Base-by-base conservation (phyloP, 1,140 invertebrate species). In the Drosophila parvula region DNA sequence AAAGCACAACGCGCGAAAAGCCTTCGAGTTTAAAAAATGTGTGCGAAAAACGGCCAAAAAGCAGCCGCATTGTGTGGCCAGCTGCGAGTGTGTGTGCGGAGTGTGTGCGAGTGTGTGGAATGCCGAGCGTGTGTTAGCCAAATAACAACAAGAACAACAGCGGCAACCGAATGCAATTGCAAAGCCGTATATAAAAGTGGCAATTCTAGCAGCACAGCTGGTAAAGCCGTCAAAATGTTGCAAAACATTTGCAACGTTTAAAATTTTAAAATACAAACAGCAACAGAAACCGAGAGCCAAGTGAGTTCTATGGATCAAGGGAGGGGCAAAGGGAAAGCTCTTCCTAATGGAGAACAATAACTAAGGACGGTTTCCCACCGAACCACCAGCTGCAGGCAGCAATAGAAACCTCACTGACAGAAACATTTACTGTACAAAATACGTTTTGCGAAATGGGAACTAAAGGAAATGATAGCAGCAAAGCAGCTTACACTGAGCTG, bases 221-320 rank as follows among this genome's bases (percentile, higher is more conserved):
- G 65, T 4, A 71, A 48, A 48, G 65, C 68, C 65, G 51, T 43
- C 68, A 70, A 70, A 70, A 71, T 71, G 65, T 73, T 73, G 53
- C 69, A 73, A 71, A 73, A 58, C 69, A 73, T 71, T 73, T 71
- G 65, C 53, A 73, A 71, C 69, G 69, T 38, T 73, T 73, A 59
- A 71, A 71, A 71, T 70, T 69, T 67, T 55, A 71, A 70, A 71
- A 71, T 36, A 70, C 62, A 70, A 71, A 71, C 43, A 70, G 67
- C 47, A 71, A 71, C 40, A 50, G 47, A 58, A 71, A 71, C 43
- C 56, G 67, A 38, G 61, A 34, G 12, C 18, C 14, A 12, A 55
- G 34, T 27, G 41, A 60, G 41, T 47, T 48, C n/a, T 34, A 32
- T 7, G 32, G 34, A 27, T 62, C 38, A 48, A 28, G 27, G 10